Base-by-base conservation (phyloP, 92 coral and sea anemone genomes). In the Montipora capitata region DNA sequence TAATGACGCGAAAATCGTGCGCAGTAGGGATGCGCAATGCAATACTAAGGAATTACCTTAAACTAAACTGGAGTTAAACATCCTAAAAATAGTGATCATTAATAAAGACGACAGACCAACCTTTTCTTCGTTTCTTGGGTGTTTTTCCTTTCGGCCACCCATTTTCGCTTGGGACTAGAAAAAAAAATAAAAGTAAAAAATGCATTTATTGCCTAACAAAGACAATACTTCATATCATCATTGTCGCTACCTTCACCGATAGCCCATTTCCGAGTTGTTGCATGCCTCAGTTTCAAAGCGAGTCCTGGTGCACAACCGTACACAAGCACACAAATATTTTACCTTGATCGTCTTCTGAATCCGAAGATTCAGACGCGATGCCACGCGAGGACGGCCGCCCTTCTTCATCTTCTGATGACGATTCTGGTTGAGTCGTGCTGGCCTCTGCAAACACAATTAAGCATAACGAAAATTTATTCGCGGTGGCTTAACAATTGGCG, bases 351-450 rank as follows among this genome's bases (percentile, higher is more conserved):
- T 94, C 98, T 35, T 91, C 99, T 9, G 99, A 94, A 38, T 95
- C 99, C 2, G 99, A 94, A 7, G 98, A 85, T 27, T 95, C 98
- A 7, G 98, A 75, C 4, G 92, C 63, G 13, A 95, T 78, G 8
- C 92, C 95, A 4, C 86, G 96, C 4, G 98, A 95, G 3, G 98
- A 91, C 1, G 92, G 82, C 3, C 96, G 93, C 42, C 88, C 93
- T 38, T 95, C 99, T 61, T 96, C 99, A 14, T 92, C 97, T 45
- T 97, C 95, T 63, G 98, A 94, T 12, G 99, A 97, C 12, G 98
- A 92, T 52, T 97, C 99, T 9, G 99, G 99, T 72, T 97, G 98
- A 7, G 99, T 97, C 2, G 99, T 97, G 82, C 99, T 97, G 43
- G 86, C 94, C 75, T 92, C 99, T 97, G 92, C 15, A 85, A 91